Evolutionary conservation across 2,113 vertebrate genomes (phyloP).

Genomic region (Rutilus rutilus): DNA sequence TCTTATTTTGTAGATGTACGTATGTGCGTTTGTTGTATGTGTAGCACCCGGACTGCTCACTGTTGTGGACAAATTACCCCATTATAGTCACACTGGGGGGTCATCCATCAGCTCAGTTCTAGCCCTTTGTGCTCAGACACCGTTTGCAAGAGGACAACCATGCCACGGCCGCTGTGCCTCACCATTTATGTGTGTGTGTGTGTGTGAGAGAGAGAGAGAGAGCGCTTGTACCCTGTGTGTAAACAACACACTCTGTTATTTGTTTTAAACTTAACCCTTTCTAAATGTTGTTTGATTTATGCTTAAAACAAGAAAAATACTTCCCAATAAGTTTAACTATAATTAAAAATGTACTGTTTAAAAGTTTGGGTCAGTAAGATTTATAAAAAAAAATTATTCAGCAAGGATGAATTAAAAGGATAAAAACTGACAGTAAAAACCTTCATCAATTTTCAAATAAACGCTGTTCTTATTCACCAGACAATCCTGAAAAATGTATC

Average conservation of each 20-base stretch:
- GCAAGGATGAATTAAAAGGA: neutral
- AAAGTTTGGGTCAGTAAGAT: neutral
- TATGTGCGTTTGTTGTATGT: slow-evolving; percentile 11
- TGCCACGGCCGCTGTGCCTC: slow-evolving; percentile 32
- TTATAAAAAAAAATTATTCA: too few species aligned
- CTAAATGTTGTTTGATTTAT: neutral
- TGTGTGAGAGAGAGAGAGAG: slow-evolving; percentile 39
- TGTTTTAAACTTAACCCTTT: neutral
- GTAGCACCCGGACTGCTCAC: slow-evolving; percentile 59
- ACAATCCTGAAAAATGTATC: too few species aligned
- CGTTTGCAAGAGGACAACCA: slow-evolving; percentile 52
- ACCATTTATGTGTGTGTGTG: slow-evolving; percentile 32
- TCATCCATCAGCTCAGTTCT: slow-evolving; percentile 64
- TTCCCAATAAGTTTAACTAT: neutral
- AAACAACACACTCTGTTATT: neutral
- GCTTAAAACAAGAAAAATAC: neutral
- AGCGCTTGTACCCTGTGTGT: neutral
- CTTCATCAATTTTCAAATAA: neutral
- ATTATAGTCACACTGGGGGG: slow-evolving; percentile 66
- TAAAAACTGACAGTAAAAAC: neutral
- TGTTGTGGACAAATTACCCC: slow-evolving; percentile 71
- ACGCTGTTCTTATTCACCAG: too few species aligned
- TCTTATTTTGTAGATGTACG: neutral
- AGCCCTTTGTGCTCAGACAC: slow-evolving; percentile 52
- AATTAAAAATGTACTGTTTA: neutral